Conservation (phyloP, 2,797 vertebrate genomes). For the Pseudochirops cupreus region DNA sequence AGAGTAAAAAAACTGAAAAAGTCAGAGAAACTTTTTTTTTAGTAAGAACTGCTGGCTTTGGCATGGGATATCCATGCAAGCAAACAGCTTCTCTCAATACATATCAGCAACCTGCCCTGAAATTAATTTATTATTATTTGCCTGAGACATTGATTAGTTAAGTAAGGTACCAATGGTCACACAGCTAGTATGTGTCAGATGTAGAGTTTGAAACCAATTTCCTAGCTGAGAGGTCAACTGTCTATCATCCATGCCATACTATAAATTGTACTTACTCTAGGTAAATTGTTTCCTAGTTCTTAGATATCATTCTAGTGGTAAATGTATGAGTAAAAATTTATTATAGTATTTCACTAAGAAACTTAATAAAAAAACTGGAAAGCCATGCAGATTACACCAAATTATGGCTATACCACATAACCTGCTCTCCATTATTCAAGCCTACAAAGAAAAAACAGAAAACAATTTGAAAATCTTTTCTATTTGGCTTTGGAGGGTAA, state of each 20-base stretch:
- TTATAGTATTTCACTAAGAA: too few relatives aligned
- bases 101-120: too few relatives aligned
- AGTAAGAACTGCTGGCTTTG: too few relatives aligned
- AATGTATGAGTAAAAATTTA: too few relatives aligned
- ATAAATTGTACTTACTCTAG: not conserved
- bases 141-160: too few relatives aligned
- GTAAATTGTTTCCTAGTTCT: too few relatives aligned
- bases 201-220: not conserved
- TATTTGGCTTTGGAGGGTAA: not conserved
- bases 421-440: not conserved
- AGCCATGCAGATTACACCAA: not conserved
- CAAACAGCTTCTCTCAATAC: too few relatives aligned
- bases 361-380: not conserved
- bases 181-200: not conserved
- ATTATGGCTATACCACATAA: not conserved
- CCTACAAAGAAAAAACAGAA: not conserved
- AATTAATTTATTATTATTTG: too few relatives aligned
- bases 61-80: too few relatives aligned
- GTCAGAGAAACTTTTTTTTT: too few relatives aligned
- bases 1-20: too few relatives aligned
- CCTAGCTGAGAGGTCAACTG: not conserved
- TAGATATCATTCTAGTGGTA: not conserved
- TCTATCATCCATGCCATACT: not conserved
- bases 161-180: too few relatives aligned
- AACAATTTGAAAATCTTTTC: not conserved